Base-by-base conservation (phyloP, 53 echinoderm and acorn worm species). In the Antedon mediterranea region DNA sequence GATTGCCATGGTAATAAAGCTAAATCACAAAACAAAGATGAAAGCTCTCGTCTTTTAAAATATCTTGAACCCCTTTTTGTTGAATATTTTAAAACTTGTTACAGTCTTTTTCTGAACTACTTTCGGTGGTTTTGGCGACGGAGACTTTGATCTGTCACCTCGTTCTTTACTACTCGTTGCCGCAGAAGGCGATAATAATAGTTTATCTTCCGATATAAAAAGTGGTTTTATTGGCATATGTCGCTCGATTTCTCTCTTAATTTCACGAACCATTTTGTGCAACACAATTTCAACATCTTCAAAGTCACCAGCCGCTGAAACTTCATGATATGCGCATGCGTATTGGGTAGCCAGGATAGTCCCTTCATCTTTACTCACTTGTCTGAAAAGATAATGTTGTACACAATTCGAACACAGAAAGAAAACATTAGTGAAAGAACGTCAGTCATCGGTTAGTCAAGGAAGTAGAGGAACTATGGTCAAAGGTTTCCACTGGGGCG, bases 351-450 rank as follows among this genome's bases (percentile, higher is more conserved):
- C 85, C 23, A 95, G 82, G 72, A 89, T 86, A 28, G 87, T 87
- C n/a, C 95, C 95, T 73, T 95, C 95, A 31, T 89, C 70, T 71
- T 95, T 95, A 79, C 95, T 95, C 42, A 95, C 95, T 95, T 95
- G 95, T 26, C 95, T 95, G 83, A 31, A 74, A 31, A 41, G 3
- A 79, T 57, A 57, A 4, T 6, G 37, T 37, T 37, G 4, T 11
- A 37, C 11, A 11, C 11, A 6, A 37, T 37, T 37, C n/a, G n/a
- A n/a, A n/a, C n/a, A n/a, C n/a, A n/a, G n/a, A n/a, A n/a, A n/a
- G n/a, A n/a, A n/a, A n/a, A n/a, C n/a, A n/a, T n/a, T n/a, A n/a
- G n/a, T n/a, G n/a, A n/a, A n/a, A n/a, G n/a, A n/a, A n/a, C n/a
- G n/a, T n/a, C n/a, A n/a, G n/a, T n/a, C n/a, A n/a, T n/a, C n/a